Evolutionary conservation across 2,888 invertebrate genomes (phyloP).

Genomic region (Meandrusa payeni): DNA sequence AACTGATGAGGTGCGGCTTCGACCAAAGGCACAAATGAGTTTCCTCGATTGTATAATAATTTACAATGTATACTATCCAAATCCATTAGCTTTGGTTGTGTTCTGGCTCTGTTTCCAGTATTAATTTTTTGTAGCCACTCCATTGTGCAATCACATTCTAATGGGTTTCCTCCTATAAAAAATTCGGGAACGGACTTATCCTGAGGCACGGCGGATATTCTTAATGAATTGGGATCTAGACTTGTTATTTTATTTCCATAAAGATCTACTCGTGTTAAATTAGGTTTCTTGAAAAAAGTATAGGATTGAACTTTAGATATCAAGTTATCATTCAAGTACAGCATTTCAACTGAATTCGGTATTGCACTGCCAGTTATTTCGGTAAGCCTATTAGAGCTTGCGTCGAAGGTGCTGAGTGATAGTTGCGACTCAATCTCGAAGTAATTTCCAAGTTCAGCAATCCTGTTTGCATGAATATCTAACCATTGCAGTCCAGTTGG

Average conservation of each 20-base stretch:
- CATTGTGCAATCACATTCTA: slow-evolving; percentile 94
- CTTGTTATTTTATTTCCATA: slow-evolving; percentile 90
- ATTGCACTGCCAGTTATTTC: slow-evolving; percentile 91
- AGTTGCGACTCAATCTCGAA: slow-evolving; percentile 91
- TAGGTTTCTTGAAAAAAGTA: slow-evolving; percentile 92
- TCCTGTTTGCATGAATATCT: slow-evolving; percentile 92
- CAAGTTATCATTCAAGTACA: slow-evolving; percentile 89
- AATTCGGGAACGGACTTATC: slow-evolving; percentile 89
- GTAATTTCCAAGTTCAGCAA: slow-evolving; percentile 91
- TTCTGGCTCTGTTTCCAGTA: slow-evolving; percentile 86
- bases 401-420: slow-evolving; percentile 89
- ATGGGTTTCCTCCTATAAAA: slow-evolving; percentile 91
- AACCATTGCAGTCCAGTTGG: slow-evolving; percentile 92
- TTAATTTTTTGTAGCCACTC: slow-evolving; percentile 94
- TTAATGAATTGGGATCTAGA: slow-evolving; percentile 86
- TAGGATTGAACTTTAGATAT: slow-evolving; percentile 92
- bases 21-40: slow-evolving; percentile 86
- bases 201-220: slow-evolving; percentile 87
- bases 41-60: slow-evolving; percentile 88
- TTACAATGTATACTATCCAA: slow-evolving; percentile 91
- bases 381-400: slow-evolving; percentile 89
- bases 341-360: slow-evolving; percentile 89
- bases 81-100: slow-evolving; percentile 91
- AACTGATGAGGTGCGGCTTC: slow-evolving; percentile 91
- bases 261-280: slow-evolving; percentile 89